Percentiles rank a stretch among this genome's conserved stretches.
phyloP scores from a whole-genome alignment of 2,797 vertebrate species.

The Sandelia bainsii region DNA sequence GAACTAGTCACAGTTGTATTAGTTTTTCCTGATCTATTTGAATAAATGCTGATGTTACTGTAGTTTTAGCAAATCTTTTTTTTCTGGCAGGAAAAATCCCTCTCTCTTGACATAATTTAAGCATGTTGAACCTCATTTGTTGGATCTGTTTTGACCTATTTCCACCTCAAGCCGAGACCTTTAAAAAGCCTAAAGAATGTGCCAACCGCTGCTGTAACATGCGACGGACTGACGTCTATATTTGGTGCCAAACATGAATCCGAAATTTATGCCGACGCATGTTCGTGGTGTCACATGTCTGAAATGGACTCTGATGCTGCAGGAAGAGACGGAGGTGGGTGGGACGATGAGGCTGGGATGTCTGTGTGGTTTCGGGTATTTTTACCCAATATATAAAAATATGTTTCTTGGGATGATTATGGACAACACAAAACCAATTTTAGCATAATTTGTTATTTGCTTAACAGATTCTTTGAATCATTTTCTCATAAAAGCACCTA shows the following conservation, averaged over 20 bases:
- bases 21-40: slow-evolving; percentile 2
- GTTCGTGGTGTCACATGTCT: slow-evolving; percentile 46
- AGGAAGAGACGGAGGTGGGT: slow-evolving; percentile 5
- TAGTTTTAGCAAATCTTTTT: slow-evolving; percentile 13
- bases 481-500: too few species aligned
- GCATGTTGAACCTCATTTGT: not conserved
- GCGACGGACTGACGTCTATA: slow-evolving; percentile 46
- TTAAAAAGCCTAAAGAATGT: slow-evolving; percentile 54
- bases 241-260: slow-evolving; percentile 53
- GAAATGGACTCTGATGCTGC: slow-evolving; percentile 11
- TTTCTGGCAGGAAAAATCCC: not conserved
- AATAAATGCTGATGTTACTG: slow-evolving; percentile 13
- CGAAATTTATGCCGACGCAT: slow-evolving; percentile 61
- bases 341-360: slow-evolving; percentile 20
- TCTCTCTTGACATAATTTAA: not conserved
- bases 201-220: slow-evolving; percentile 45
- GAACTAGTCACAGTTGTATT: not conserved
- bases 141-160: slow-evolving; percentile 33
- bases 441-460: too few species aligned
- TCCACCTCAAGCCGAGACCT: not conserved
- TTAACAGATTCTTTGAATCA: too few species aligned
- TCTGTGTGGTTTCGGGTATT: slow-evolving; percentile 4
- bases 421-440: too few species aligned
- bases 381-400: too few species aligned
- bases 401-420: too few species aligned